phyloP scores from a whole-genome alignment of 37 sponge, comb jelly and placozoan genomes.

The Halisarca cf. caerulea region DNA sequence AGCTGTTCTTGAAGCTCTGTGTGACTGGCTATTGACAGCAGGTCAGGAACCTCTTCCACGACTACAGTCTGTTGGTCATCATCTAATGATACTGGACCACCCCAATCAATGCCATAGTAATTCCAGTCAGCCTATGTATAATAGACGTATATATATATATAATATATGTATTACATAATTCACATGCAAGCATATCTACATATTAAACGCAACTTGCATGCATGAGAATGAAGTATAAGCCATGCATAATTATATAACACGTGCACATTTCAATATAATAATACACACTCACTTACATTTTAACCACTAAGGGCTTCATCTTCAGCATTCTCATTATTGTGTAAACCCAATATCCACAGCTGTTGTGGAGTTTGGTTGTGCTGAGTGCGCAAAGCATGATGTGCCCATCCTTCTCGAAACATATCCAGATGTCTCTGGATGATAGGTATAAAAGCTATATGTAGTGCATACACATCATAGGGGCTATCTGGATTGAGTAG shows the following conservation, averaged over 20 bases:
- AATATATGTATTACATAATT: too few relatives aligned
- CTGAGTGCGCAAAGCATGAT: constrained; percentile 44
- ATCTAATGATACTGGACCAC: constrained; percentile 30
- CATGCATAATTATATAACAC: too few relatives aligned
- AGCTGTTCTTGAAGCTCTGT: neutral
- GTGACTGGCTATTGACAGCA: neutral
- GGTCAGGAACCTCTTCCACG: constrained; percentile 16
- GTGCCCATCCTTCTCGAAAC: constrained; percentile 31
- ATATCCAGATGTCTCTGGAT: constrained; percentile 32
- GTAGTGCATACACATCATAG: constrained; percentile 30
- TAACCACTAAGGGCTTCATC: constrained; percentile 16
- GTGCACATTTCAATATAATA: neutral
- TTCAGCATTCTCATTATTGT: neutral
- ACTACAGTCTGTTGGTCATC: constrained; percentile 13
- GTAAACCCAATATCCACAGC: constrained; percentile 47
- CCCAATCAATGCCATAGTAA: constrained; percentile 43
- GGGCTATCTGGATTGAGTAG: constrained; percentile 13
- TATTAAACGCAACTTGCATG: too few relatives aligned
- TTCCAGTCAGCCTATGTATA: neutral
- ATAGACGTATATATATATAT: too few relatives aligned
- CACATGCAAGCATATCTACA: too few relatives aligned
- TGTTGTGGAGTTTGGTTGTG: constrained; percentile 34
- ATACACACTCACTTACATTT: too few relatives aligned
- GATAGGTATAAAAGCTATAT: constrained; percentile 23
- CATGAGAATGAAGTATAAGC: too few relatives aligned